phyloP scores from a whole-genome alignment of 2,797 vertebrate species.

The Thaleichthys pacificus region DNA sequence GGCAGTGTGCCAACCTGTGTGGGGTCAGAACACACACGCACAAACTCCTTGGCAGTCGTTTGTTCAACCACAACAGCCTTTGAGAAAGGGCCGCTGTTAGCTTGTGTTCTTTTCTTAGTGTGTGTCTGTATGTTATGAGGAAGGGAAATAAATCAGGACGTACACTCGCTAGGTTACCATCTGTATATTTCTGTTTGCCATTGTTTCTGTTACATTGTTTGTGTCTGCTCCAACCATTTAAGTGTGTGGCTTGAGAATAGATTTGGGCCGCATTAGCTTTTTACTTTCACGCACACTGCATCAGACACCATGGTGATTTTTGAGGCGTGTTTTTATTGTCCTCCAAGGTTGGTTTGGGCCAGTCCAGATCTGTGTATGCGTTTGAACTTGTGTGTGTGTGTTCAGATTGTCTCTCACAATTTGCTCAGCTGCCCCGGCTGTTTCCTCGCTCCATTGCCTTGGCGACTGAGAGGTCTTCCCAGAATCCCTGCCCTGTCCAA shows the following conservation, averaged over 20 bases:
- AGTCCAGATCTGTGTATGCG: conserved; percentile 19
- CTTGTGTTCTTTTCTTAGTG: conserved; percentile 32
- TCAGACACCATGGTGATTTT: too few species aligned
- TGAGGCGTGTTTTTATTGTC: too few species aligned
- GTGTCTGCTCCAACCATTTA: conserved; percentile 4
- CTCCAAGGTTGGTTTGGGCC: not conserved
- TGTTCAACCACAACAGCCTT: conserved; percentile 70
- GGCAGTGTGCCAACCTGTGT: conserved; percentile 64
- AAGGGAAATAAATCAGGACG: conserved; percentile 38
- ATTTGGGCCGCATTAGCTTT: too few species aligned
- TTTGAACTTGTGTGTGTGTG: conserved; percentile 14
- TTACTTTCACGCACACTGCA: too few species aligned
- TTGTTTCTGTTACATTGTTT: conserved; percentile 20
- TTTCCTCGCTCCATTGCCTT: conserved; percentile 57
- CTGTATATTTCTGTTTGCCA: conserved; percentile 27
- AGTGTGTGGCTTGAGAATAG: not conserved
- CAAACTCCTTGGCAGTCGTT: conserved; percentile 47
- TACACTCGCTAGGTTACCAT: conserved; percentile 41
- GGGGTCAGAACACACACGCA: conserved; percentile 63
- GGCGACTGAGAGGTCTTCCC: conserved; percentile 46
- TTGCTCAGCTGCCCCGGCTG: conserved; percentile 64
- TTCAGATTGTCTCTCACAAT: conserved; percentile 32
- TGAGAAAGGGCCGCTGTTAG: conserved; percentile 73
- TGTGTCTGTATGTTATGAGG: not conserved
- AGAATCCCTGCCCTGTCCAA: conserved; percentile 19